These are phyloP conservation scores for Vanessa cardui DNA, from an alignment of 2,888 invertebrate species.

Conservation along the genomic window DNA sequence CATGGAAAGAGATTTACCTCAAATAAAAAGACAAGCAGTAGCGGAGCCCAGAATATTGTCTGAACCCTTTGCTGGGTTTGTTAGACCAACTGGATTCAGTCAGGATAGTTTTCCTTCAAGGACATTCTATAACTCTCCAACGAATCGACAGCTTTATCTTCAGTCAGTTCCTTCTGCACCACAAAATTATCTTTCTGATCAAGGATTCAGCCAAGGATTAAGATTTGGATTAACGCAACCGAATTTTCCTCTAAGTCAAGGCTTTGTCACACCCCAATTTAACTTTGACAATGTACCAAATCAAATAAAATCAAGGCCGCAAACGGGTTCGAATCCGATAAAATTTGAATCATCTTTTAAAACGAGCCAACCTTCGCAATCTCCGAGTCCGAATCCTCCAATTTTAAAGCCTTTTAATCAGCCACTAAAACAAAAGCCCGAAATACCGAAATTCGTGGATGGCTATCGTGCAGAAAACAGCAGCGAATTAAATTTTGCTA, in stretches of 20 bases:
- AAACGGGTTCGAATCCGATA: slow-evolving; percentile 52
- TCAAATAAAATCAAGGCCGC: slow-evolving; percentile 57
- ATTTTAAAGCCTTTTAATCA: slow-evolving; percentile 57
- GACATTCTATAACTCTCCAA: slow-evolving; percentile 59
- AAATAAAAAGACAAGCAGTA: slow-evolving; percentile 70
- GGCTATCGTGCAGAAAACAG: slow-evolving; percentile 71
- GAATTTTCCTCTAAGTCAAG: slow-evolving; percentile 70
- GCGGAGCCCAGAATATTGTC: slow-evolving; percentile 75
- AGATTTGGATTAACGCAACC: slow-evolving; percentile 72
- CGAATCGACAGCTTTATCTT: slow-evolving; percentile 68
- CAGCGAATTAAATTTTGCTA: slow-evolving; percentile 51
- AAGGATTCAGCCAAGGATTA: slow-evolving; percentile 72
- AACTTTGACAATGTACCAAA: slow-evolving; percentile 61
- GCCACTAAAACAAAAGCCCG: slow-evolving; percentile 52
- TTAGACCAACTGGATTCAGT: slow-evolving; percentile 51
- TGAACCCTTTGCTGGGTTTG: slow-evolving; percentile 67
- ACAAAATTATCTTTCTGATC: slow-evolving; percentile 71
- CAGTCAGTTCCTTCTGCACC: slow-evolving; percentile 76
- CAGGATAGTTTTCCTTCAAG: slow-evolving; percentile 65
- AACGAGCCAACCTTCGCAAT: slow-evolving; percentile 45
- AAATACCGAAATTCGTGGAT: slow-evolving; percentile 68
- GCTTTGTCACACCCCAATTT: slow-evolving; percentile 67
- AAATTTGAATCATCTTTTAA: slow-evolving; percentile 61
- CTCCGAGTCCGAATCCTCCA: slow-evolving; percentile 44
- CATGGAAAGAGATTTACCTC: slow-evolving; percentile 58